Base-by-base conservation (phyloP, 1,140 invertebrate genomes). In the Pogonus chalceus region DNA sequence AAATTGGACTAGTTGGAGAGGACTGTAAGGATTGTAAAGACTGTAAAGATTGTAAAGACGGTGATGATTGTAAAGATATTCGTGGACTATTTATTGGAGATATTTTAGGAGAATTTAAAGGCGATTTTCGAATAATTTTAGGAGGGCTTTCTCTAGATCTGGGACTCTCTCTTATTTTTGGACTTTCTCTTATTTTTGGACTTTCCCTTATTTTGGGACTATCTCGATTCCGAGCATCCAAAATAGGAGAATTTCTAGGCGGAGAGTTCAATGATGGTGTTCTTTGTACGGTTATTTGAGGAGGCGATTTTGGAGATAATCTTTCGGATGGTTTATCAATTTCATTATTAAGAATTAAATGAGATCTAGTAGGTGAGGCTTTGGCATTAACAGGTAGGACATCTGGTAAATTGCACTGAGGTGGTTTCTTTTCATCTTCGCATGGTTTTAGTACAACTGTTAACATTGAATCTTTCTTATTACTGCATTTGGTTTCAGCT, bases 341-440 rank as follows among this genome's bases (percentile, higher is more conserved):
- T 47, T 7, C 61, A 54, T 4, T 4, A 14, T 14, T 31, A 31
- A 4, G 64, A 23, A 62, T 35, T 20, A 59, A 62, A 47, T 63
- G 59, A 60, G 67, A 66, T 59, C 65, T 57, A 23, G 62, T 56
- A 20, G 56, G 39, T 12, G 63, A 56, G 51, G 76, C 52, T 63
- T 77, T 76, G 0, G 68, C 75, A 26, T 74, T 74, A 49, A 75
- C 60, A 39, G 75, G 75, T 48, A 77, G 61, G 14, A 77, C 73
- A 62, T 77, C 75, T 9, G 75, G 75, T 53, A 77, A 58, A 55
- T 62, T 61, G 0, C 67, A 22, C n/a, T 52, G 20, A 16, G n/a
- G 16, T 26, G 24, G 50, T 21, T 54, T 35, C 23, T 55, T 51
- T 31, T 54, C 53, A 22, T 57, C 56, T n/a, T n/a, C n/a, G 12